Evolutionary conservation across 2,888 invertebrate genomes (phyloP).

Genomic region (Nebria brevicollis): DNA sequence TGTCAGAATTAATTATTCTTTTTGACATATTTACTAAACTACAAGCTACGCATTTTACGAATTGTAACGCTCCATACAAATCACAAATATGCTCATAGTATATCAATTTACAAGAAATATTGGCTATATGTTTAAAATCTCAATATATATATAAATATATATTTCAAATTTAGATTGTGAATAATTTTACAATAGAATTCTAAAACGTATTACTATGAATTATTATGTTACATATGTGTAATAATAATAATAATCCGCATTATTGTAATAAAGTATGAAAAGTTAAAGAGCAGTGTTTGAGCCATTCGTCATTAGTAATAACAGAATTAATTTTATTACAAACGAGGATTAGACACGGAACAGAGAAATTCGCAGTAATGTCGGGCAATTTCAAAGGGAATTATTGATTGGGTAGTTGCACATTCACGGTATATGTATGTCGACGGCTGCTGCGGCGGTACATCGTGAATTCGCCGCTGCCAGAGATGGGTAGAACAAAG

Average conservation of each 20-base stretch:
- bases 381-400: constrained; percentile 46
- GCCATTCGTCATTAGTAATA: constrained; percentile 16
- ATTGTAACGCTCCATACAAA: too few species aligned
- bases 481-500: constrained; percentile 24
- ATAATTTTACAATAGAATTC: too few species aligned
- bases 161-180: too few species aligned
- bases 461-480: constrained; percentile 6
- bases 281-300: neutral
- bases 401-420: constrained; percentile 47
- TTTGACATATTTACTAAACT: too few species aligned
- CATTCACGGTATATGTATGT: neutral
- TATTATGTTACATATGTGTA: too few species aligned
- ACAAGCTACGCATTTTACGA: too few species aligned
- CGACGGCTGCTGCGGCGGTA: constrained; percentile 2
- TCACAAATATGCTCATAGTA: too few species aligned
- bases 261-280: neutral
- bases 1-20: too few species aligned
- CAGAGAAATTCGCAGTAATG: constrained; percentile 9
- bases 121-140: too few species aligned
- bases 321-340: constrained; percentile 25
- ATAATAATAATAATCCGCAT: neutral
- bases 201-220: too few species aligned
- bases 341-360: constrained; percentile 18
- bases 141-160: too few species aligned
- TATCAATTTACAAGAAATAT: too few species aligned